These are phyloP conservation scores for Phasianus colchicus DNA, from an alignment of 2,113 vertebrate genomes.

Conservation along the genomic window DNA sequence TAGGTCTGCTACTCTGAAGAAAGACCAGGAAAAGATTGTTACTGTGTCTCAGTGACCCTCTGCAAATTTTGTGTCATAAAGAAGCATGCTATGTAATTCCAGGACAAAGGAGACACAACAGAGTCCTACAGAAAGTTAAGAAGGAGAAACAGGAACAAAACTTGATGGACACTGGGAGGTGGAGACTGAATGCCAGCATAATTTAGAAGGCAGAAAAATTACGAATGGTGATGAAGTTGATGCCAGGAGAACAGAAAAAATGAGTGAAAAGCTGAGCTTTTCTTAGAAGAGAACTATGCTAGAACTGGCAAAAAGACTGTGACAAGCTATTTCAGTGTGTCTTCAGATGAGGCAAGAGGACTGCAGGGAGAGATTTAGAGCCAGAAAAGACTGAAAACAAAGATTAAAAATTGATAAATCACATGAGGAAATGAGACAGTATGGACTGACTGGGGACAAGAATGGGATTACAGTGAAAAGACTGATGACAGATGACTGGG, in stretches of 20 bases:
- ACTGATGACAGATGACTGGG: not conserved
- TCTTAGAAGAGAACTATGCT: not conserved
- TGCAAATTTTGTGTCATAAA: not conserved
- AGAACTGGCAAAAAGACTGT: not conserved
- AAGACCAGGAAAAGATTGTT: not conserved
- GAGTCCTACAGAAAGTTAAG: not conserved
- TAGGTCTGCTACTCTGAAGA: not conserved
- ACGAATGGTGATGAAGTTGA: not conserved
- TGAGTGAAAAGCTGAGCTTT: not conserved
- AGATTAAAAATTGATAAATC: not conserved
- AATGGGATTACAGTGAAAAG: not conserved
- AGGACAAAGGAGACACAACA: not conserved
- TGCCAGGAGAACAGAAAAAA: not conserved
- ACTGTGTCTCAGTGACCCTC: not conserved
- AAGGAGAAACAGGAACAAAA: not conserved
- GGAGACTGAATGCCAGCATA: not conserved
- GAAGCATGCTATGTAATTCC: not conserved
- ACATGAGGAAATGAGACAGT: not conserved
- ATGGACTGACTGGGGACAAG: not conserved
- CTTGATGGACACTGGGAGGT: not conserved
- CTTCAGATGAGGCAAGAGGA: not conserved
- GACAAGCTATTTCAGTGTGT: not conserved
- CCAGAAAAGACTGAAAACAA: not conserved
- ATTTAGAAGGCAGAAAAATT: not conserved
- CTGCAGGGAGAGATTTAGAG: not conserved